Percentiles rank a stretch among this genome's conserved stretches.
Conservation (phyloP, 2,113 vertebrate species). For the Cyprinodon variegatus region DNA sequence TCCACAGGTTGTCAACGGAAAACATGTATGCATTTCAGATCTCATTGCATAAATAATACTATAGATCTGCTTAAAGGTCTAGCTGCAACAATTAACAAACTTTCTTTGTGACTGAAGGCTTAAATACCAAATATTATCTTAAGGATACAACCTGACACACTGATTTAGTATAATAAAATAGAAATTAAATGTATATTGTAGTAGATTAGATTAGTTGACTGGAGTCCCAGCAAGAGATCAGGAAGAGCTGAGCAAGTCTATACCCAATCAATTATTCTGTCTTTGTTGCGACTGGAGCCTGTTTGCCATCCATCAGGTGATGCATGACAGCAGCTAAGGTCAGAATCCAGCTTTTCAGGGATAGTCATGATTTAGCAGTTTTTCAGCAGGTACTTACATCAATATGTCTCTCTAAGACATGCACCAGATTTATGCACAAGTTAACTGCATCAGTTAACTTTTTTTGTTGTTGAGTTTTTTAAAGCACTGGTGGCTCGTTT, state of each 20-base stretch:
- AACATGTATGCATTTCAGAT: neutral
- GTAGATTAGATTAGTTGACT: slow-evolving; percentile 4
- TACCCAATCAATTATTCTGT: slow-evolving; percentile 41
- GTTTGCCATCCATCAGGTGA: slow-evolving; percentile 52
- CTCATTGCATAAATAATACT: neutral
- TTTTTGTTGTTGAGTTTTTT: no score
- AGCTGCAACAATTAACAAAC: neutral
- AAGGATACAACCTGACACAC: neutral
- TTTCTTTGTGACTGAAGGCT: neutral
- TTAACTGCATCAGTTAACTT: neutral
- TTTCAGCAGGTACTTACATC: slow-evolving; percentile 24
- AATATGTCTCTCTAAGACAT: slow-evolving; percentile 20
- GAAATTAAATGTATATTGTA: neutral
- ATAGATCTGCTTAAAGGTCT: neutral
- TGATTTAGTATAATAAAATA: neutral
- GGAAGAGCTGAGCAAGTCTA: slow-evolving; percentile 18
- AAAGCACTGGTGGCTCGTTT: no score
- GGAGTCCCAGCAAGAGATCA: neutral
- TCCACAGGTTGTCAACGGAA: neutral
- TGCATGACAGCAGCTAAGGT: slow-evolving; percentile 54
- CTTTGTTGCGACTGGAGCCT: slow-evolving; percentile 50
- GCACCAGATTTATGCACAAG: slow-evolving; percentile 16
- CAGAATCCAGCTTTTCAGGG: slow-evolving; percentile 43
- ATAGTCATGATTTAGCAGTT: slow-evolving; percentile 45
- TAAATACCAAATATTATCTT: neutral